Base-by-base conservation (phyloP, 2,888 invertebrate species). In the Beris chalybata region DNA sequence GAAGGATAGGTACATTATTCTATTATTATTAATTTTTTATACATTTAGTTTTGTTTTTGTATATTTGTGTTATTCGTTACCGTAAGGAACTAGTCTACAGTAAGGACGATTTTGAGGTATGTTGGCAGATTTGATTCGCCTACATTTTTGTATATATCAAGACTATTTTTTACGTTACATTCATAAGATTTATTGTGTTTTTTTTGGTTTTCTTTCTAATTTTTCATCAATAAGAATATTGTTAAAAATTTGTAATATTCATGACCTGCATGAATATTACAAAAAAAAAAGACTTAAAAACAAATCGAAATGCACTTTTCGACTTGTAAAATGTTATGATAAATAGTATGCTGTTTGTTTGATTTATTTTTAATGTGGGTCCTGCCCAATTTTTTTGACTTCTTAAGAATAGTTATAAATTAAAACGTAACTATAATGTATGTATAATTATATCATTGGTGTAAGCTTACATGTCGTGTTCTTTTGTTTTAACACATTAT, bases 371-470 rank as follows among this genome's bases (percentile, higher is more conserved):
- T 47, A 59, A 50, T 70, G 69, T 69, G 71, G 73, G 69, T 69
- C 72, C 73, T 65, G 73, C 73, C 72, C 71, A 73, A 69, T 68
- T 71, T 70, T 67, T 59, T 48, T 48, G 5, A 6, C n/a, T 54
- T 64, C 48, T 48, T 48, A 13, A 15, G 1, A 48, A 12, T 64
- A 53, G 13, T 43, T 45, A 38, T 53, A 43, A 53, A 44, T 54
- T 44, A 45, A 43, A 64, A 55, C 44, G 13, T 12, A 64, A 29
- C 61, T 61, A 52, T 29, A 61, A 29, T 32, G 32, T 61, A 61
- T 61, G 48, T 50, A 38, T 47, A 50, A 61, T n/a, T 50, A 43
- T 61, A 50, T 61, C 50, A 43, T 61, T 61, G 61, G 61, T 61
- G 61, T 61, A 61, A 61, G 50, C 50, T 61, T 61, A 61, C 61